A percentile compares a stretch with the other conserved stretches of the same genome.
phyloP scores from a whole-genome alignment of 2,888 invertebrate species.

The Tipula helvola region DNA sequence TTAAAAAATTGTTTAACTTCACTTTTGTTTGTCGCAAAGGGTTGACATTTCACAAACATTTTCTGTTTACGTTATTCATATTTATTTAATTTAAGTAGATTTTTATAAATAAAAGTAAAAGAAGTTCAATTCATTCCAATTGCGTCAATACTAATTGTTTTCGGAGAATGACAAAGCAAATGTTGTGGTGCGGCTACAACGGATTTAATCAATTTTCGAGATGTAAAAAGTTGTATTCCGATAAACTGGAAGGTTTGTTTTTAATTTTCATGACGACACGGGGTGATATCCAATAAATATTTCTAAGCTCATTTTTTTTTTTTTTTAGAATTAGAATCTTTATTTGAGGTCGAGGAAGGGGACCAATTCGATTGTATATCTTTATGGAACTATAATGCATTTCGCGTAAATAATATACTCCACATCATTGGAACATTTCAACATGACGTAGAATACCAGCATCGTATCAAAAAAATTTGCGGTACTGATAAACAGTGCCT shows the following conservation, averaged over 20 bases:
- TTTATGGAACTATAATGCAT: constrained; percentile 27
- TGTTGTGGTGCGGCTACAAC: not conserved
- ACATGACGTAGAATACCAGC: constrained; percentile 19
- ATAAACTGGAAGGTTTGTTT: not conserved
- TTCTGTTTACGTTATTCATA: too few relatives aligned
- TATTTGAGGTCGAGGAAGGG: not conserved
- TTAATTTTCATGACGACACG: not conserved
- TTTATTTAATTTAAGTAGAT: too few relatives aligned
- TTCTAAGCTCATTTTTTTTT: not conserved
- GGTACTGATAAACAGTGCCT: constrained; percentile 26
- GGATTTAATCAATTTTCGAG: not conserved
- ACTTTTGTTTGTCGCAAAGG: too few relatives aligned
- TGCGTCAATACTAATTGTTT: too few relatives aligned
- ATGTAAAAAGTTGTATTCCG: not conserved
- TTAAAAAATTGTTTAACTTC: too few relatives aligned
- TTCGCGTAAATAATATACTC: constrained; percentile 22
- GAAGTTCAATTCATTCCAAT: too few relatives aligned
- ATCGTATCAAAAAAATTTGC: constrained; percentile 22
- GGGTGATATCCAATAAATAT: not conserved
- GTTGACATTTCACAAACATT: too few relatives aligned
- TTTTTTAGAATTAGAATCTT: constrained; percentile 13
- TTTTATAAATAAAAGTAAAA: too few relatives aligned
- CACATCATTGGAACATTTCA: constrained; percentile 19
- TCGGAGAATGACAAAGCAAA: not conserved
- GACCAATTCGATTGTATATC: constrained; percentile 5